Evolutionary conservation across 2,797 vertebrate genomes (phyloP).

Genomic region (Microhierax caerulescens): DNA sequence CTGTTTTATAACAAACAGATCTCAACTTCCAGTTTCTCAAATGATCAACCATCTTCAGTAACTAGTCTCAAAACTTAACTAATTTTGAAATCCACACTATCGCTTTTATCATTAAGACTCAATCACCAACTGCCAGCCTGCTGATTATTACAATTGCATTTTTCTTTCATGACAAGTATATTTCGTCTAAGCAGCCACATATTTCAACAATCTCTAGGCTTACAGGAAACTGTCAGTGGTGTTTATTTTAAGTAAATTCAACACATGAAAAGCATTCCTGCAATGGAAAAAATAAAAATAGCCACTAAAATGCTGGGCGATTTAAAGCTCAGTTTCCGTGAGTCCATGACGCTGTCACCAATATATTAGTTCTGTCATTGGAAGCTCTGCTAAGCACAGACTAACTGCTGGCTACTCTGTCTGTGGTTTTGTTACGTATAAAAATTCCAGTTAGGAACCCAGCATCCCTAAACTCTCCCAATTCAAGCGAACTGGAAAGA

Average conservation of each 20-base stretch:
- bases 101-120: background rate
- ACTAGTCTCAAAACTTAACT: background rate
- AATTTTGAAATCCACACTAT: background rate
- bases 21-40: background rate
- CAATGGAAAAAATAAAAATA: background rate
- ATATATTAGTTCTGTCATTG: background rate
- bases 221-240: background rate
- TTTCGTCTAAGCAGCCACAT: conserved; percentile 15
- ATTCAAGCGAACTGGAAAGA: background rate
- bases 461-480: background rate
- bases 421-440: background rate
- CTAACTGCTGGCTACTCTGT: background rate
- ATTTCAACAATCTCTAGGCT: background rate
- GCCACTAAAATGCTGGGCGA: background rate
- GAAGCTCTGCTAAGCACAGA: background rate
- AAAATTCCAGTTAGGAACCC: background rate
- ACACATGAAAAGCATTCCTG: background rate
- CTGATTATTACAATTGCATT: background rate
- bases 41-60: background rate
- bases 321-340: background rate
- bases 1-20: background rate
- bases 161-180: conserved; percentile 6
- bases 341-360: background rate
- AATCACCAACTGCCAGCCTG: background rate
- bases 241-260: conserved; percentile 23